Evolutionary conservation across 1,140 invertebrate species (phyloP).

Genomic region (Drosophila sulfurigaster): DNA sequence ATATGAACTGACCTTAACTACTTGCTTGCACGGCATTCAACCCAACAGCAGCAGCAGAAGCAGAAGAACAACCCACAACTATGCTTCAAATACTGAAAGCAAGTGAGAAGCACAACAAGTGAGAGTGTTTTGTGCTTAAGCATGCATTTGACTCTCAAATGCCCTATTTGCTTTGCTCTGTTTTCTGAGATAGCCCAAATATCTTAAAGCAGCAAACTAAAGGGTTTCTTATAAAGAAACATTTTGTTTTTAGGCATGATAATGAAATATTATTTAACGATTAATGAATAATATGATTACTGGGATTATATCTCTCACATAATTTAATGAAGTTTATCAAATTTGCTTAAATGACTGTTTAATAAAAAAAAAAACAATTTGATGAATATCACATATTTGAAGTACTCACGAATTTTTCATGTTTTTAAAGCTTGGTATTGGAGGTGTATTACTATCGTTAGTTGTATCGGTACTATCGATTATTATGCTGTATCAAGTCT

Average conservation of each 20-base stretch:
- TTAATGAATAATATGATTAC: too few relatives aligned
- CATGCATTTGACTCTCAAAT: neutral
- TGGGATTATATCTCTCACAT: too few relatives aligned
- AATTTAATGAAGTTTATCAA: too few relatives aligned
- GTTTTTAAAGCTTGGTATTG: too few relatives aligned
- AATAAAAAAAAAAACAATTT: too few relatives aligned
- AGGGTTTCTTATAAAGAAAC: neutral
- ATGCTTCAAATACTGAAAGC: slow-evolving; percentile 2
- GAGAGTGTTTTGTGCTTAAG: neutral
- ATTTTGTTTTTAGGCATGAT: neutral
- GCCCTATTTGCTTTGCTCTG: neutral
- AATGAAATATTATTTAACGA: too few relatives aligned
- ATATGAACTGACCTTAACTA: slow-evolving; percentile 82
- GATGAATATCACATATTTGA: too few relatives aligned
- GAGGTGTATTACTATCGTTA: too few relatives aligned
- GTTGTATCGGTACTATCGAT: too few relatives aligned
- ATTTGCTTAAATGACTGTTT: too few relatives aligned
- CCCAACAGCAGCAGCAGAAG: slow-evolving; percentile 14
- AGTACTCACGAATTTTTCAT: too few relatives aligned
- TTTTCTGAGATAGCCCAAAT: neutral
- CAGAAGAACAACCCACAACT: neutral
- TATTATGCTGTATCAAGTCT: too few relatives aligned
- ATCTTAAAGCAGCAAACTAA: neutral
- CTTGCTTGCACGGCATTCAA: slow-evolving; percentile 50
- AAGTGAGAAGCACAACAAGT: slow-evolving; percentile 20